Conservation (phyloP, 64 coral and sea anemone species). For the Platygyra sinensis region DNA sequence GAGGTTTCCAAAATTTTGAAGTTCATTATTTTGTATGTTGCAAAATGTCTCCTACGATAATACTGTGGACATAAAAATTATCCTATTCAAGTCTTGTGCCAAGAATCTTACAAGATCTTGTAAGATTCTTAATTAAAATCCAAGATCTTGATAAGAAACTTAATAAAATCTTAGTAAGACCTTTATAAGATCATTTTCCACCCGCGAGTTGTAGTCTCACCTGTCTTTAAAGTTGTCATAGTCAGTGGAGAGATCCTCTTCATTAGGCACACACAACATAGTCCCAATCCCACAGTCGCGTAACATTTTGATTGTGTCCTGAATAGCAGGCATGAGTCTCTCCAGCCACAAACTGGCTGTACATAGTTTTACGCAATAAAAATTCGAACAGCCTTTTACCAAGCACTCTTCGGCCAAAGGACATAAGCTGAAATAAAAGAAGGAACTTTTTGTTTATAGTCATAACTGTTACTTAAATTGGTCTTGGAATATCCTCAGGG, state of each 20-base stretch:
- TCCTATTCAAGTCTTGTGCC: not conserved
- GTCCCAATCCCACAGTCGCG: conserved; percentile 44
- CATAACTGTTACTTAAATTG: too few relatives aligned
- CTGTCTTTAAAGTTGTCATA: conserved; percentile 35
- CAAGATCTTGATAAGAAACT: too few relatives aligned
- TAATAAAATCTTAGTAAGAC: too few relatives aligned
- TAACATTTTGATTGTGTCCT: conserved; percentile 26
- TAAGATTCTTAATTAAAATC: too few relatives aligned
- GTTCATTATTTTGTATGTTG: not conserved
- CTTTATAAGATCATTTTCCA: too few relatives aligned
- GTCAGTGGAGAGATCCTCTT: conserved; percentile 57
- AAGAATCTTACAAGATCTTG: too few relatives aligned
- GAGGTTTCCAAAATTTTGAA: too few relatives aligned
- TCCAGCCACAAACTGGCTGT: conserved; percentile 73
- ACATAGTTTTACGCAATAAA: conserved; percentile 62
- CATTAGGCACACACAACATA: conserved; percentile 68
- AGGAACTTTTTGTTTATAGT: not conserved
- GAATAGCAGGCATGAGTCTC: conserved; percentile 40
- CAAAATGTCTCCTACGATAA: not conserved
- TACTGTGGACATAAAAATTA: not conserved
- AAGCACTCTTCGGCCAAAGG: conserved; percentile 40
- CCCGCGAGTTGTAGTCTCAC: not conserved
- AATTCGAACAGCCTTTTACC: conserved; percentile 55
- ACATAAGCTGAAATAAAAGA: conserved; percentile 52
- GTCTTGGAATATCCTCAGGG: too few relatives aligned